phyloP scores from a whole-genome alignment of 2,888 invertebrate species.

The Rhingia campestris region DNA sequence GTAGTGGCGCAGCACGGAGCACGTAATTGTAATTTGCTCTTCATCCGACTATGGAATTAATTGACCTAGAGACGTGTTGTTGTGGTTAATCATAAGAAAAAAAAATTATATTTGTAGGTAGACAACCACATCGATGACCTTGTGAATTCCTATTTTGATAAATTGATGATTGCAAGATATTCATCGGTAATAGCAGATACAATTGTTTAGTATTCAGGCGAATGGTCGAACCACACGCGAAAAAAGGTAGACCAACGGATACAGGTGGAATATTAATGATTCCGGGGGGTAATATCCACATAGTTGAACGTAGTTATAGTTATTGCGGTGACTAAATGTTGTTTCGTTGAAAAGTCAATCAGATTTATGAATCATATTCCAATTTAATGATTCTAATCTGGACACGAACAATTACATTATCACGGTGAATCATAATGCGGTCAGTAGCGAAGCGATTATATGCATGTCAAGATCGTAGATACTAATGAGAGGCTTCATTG shows the following conservation, averaged over 20 bases:
- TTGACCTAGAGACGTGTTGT: constrained; percentile 68
- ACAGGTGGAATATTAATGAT: constrained; percentile 54
- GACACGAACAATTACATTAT: not conserved
- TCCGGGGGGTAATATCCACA: not conserved
- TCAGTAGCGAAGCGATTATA: constrained; percentile 15
- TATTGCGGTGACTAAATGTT: constrained; percentile 6
- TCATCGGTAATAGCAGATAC: constrained; percentile 42
- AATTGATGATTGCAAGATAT: constrained; percentile 62
- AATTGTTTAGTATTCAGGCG: constrained; percentile 43
- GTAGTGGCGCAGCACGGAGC: constrained; percentile 2
- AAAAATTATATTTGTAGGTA: constrained; percentile 2
- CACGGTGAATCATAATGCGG: constrained; percentile 37
- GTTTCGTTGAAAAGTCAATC: constrained; percentile 10
- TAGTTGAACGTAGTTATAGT: constrained; percentile 8
- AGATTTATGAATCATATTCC: constrained; percentile 30
- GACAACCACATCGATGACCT: constrained; percentile 51
- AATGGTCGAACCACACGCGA: constrained; percentile 22
- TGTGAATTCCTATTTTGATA: constrained; percentile 66
- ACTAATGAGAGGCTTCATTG: constrained; percentile 10
- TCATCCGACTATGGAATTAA: constrained; percentile 45
- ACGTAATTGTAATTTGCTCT: constrained; percentile 49
- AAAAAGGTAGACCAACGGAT: not conserved
- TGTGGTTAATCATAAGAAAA: not conserved
- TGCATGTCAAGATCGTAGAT: constrained; percentile 40
- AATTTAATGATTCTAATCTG: constrained; percentile 5